These are phyloP conservation scores for Catalaphyllia jardinei DNA, from an alignment of 64 coral and sea anemone species.

Conservation along the genomic window DNA sequence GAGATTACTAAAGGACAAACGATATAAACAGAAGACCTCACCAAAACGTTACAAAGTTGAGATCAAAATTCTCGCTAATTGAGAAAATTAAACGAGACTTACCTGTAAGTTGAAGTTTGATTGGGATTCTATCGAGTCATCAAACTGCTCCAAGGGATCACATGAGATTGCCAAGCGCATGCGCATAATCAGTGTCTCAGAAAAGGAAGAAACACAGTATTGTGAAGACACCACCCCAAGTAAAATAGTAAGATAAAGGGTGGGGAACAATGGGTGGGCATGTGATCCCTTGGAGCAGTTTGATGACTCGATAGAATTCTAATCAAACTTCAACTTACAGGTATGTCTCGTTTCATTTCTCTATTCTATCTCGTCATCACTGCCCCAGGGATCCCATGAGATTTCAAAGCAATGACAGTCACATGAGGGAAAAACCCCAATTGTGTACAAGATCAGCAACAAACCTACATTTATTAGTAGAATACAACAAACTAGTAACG, in stretches of 20 bases:
- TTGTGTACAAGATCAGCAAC: not conserved
- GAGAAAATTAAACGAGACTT: no score
- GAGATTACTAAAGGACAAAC: no score
- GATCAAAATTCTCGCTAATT: not conserved
- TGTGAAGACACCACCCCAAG: no score
- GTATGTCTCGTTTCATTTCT: no score
- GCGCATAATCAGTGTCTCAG: conserved; percentile 21
- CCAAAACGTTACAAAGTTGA: not conserved
- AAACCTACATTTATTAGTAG: not conserved
- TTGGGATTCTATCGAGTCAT: conserved; percentile 43
- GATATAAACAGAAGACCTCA: no score
- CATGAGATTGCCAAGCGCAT: conserved; percentile 25
- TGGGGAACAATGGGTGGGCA: no score
- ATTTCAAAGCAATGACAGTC: conserved; percentile 18
- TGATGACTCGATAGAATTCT: no score
- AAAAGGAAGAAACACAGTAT: no score
- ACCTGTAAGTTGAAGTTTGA: no score
- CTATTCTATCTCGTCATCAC: conserved; percentile 31
- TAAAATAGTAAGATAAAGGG: no score
- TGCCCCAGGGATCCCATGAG: conserved; percentile 37
- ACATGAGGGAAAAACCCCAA: not conserved
- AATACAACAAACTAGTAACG: not conserved
- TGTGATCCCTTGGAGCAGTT: no score
- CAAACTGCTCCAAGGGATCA: conserved; percentile 15
- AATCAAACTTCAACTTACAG: no score